phyloP scores from a whole-genome alignment of 2,888 invertebrate genomes.

The Arge pagana region DNA sequence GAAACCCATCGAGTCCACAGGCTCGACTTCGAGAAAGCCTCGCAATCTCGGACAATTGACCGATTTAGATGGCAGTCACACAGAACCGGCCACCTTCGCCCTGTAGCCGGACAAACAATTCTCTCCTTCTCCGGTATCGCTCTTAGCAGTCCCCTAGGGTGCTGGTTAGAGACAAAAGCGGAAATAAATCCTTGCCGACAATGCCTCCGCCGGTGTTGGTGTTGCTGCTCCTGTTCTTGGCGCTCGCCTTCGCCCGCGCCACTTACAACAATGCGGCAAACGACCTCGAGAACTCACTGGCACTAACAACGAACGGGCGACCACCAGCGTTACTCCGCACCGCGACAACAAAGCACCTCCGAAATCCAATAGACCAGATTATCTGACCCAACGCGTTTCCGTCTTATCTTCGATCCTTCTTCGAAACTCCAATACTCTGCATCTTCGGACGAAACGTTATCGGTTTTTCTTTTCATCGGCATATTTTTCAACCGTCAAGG shows the following conservation, averaged over 20 bases:
- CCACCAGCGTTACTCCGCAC: too few relatives aligned
- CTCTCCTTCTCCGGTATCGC: constrained; percentile 38
- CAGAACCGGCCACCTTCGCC: constrained; percentile 35
- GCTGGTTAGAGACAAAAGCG: constrained; percentile 41
- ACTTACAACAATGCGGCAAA: constrained; percentile 31
- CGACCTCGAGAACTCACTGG: constrained; percentile 26
- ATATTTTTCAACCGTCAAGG: too few relatives aligned
- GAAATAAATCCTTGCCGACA: constrained; percentile 38
- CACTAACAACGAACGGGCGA: too few relatives aligned
- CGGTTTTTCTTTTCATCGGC: not conserved
- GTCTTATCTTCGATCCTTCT: not conserved
- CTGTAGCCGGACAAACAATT: constrained; percentile 36
- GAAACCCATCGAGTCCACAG: too few relatives aligned
- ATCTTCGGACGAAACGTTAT: not conserved
- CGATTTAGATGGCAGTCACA: too few relatives aligned
- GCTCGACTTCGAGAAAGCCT: too few relatives aligned
- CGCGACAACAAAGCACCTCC: constrained; percentile 17
- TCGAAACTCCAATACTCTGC: too few relatives aligned
- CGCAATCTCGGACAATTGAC: too few relatives aligned
- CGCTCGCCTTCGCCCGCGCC: constrained; percentile 22
- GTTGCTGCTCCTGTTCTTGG: constrained; percentile 15
- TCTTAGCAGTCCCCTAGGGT: constrained; percentile 33
- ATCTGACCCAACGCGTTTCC: constrained; percentile 4
- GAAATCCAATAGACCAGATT: constrained; percentile 18
- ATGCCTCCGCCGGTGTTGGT: constrained; percentile 32